Conservation (phyloP, 2,797 vertebrate species). For the Dromococcyx pavoninus region DNA sequence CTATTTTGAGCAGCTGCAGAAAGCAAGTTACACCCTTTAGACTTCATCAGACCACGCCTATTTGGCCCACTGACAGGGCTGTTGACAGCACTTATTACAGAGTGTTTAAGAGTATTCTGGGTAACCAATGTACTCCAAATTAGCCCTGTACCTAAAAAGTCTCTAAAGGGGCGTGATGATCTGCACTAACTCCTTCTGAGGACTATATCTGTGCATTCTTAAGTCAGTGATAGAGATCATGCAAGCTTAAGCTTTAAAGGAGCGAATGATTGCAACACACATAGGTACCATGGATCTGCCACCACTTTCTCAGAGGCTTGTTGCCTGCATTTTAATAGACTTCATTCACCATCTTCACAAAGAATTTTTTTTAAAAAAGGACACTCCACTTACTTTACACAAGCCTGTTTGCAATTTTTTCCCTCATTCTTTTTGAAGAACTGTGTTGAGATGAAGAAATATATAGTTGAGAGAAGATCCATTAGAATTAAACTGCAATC, state of each 20-base stretch:
- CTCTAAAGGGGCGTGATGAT: not conserved
- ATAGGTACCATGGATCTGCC: not conserved
- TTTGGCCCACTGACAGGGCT: not conserved
- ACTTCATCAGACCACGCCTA: not conserved
- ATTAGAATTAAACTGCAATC: slow-evolving; percentile 3
- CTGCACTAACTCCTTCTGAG: not conserved
- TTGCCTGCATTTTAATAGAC: not conserved
- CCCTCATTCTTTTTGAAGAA: not conserved
- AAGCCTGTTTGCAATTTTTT: not conserved
- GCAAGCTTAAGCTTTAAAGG: not conserved
- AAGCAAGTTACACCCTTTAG: not conserved
- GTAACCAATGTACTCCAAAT: not conserved
- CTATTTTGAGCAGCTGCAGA: not conserved
- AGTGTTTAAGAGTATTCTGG: fast-evolving
- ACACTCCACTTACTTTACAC: not conserved
- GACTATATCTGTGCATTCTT: not conserved
- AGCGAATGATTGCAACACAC: not conserved
- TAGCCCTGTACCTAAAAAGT: not conserved
- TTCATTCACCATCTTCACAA: not conserved
- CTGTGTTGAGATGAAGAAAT: not conserved
- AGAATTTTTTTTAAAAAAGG: not conserved
- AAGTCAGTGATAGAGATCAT: not conserved
- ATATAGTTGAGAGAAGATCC: not conserved
- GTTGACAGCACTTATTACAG: fast-evolving
- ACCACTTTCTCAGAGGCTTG: not conserved